These are phyloP conservation scores for Dynastes hyllus DNA, from an alignment of 2,888 invertebrate species.

Conservation along the genomic window DNA sequence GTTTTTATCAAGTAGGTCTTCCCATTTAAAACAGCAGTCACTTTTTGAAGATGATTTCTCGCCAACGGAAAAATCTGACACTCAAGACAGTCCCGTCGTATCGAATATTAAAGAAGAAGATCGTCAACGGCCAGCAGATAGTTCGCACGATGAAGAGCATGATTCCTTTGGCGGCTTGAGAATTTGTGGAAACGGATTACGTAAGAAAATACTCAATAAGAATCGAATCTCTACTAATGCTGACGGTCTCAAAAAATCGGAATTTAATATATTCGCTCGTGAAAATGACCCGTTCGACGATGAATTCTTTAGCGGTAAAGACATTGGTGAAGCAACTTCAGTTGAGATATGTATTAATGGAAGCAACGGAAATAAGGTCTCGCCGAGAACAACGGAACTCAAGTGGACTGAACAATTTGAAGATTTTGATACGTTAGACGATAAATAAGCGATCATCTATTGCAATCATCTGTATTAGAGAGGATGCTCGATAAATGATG, in stretches of 20 bases:
- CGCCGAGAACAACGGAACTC: slow-evolving; percentile 64
- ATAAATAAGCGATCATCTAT: slow-evolving; percentile 26
- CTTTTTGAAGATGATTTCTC: slow-evolving; percentile 77
- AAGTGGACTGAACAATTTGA: slow-evolving; percentile 73
- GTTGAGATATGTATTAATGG: slow-evolving; percentile 41
- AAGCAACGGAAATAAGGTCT: slow-evolving; percentile 49
- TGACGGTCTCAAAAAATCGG: slow-evolving; percentile 85
- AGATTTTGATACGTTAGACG: slow-evolving; percentile 61
- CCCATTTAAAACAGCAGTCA: slow-evolving; percentile 62
- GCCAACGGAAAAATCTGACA: slow-evolving; percentile 66
- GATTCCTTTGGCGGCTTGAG: slow-evolving; percentile 57
- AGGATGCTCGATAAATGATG: slow-evolving; percentile 1
- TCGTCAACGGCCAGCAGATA: slow-evolving; percentile 11
- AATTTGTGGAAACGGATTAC: slow-evolving; percentile 59
- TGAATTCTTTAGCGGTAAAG: slow-evolving; percentile 81
- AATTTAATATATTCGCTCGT: slow-evolving; percentile 91
- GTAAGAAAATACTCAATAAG: slow-evolving; percentile 64
- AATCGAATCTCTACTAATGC: slow-evolving; percentile 60
- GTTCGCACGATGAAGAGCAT: slow-evolving; percentile 62
- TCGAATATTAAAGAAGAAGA: slow-evolving; percentile 68
- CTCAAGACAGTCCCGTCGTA: slow-evolving; percentile 55
- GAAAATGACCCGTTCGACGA: slow-evolving; percentile 93
- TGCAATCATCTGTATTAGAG: slow-evolving; percentile 18
- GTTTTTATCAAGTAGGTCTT: slow-evolving; percentile 41
- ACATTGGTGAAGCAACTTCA: slow-evolving; percentile 45